Evolutionary conservation across 2,888 invertebrate species (phyloP).

Genomic region (Ophion ellenae): DNA sequence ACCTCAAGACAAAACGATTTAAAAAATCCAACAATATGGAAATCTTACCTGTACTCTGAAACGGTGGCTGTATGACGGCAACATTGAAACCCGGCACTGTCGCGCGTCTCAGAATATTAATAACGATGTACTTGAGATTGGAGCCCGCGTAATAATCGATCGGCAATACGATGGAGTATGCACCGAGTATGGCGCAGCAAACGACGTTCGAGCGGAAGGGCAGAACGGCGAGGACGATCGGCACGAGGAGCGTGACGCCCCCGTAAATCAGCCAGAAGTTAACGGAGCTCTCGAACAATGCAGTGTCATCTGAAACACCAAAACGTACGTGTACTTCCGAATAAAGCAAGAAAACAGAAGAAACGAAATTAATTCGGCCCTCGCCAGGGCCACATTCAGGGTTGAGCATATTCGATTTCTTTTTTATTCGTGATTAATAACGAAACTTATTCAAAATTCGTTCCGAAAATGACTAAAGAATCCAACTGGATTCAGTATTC

Average conservation of each 20-base stretch:
- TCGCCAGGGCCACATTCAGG: neutral
- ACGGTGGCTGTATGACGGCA: constrained; percentile 87
- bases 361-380: neutral
- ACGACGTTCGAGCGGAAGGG: constrained; percentile 86
- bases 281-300: constrained; percentile 84
- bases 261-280: constrained; percentile 88
- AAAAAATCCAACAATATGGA: neutral
- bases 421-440: too few relatives aligned
- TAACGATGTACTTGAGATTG: constrained; percentile 88
- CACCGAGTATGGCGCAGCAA: constrained; percentile 87
- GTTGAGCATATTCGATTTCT: too few relatives aligned
- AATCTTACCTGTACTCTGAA: constrained; percentile 85
- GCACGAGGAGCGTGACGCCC: constrained; percentile 84
- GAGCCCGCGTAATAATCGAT: constrained; percentile 88
- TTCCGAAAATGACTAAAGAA: too few relatives aligned
- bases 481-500: too few relatives aligned
- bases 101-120: constrained; percentile 88
- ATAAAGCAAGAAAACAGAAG: neutral
- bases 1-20: neutral
- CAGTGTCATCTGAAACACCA: constrained; percentile 81
- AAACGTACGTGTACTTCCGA: neutral
- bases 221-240: constrained; percentile 84
- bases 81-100: constrained; percentile 86
- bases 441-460: too few relatives aligned
- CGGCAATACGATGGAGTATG: constrained; percentile 87